Evolutionary conservation across 92 coral and sea anemone genomes (phyloP), one percentile per base, ranked within the genome.

Genomic region (Siderastrea siderea): DNA sequence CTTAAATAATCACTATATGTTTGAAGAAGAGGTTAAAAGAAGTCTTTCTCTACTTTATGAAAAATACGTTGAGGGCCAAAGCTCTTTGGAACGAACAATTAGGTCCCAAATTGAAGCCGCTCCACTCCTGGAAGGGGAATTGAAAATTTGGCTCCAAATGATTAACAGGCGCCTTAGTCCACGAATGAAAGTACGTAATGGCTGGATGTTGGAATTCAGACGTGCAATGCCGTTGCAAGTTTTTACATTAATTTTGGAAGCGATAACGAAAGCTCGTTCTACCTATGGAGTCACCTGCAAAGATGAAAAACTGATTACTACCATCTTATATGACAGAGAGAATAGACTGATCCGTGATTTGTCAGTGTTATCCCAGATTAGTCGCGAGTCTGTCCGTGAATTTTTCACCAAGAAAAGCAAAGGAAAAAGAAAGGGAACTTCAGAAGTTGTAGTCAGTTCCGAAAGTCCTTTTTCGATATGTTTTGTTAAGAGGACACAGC

Each of bases 181-280:
- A 60, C 78, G 89, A 59, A 89, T 89, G 92, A 75, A 77, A 66
- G 78, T 80, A 4, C 81, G 80, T 11, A 75, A 84, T 48, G 89
- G 89, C 6, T 89, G 92, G 89, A 89, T 69, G 15, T 74, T 89
- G 45, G 46, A 63, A 48, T 89, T 89, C 60, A 63, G 55, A 26
- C 70, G 89, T 5, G 72, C 83, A 52, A 89, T 89, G 70, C 45
- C 89, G 2, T 7, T 13, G 77, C 75, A 83, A 55, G 79, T 89
- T 45, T 89, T 89, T 57, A 8, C 38, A 9, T 47, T 72, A 13
- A 57, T 84, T 71, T 71, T 53, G 66, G 58, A 19, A 26, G 44
- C 45, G 14, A 53, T 83, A 14, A 83, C 55, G 49, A 71, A 51
- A 16, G 68, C 87, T 14, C 78, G 51, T 7, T 70, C 87, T 3